Evolutionary conservation across 2,797 vertebrate genomes (phyloP).

Genomic region (Labroides dimidiatus): DNA sequence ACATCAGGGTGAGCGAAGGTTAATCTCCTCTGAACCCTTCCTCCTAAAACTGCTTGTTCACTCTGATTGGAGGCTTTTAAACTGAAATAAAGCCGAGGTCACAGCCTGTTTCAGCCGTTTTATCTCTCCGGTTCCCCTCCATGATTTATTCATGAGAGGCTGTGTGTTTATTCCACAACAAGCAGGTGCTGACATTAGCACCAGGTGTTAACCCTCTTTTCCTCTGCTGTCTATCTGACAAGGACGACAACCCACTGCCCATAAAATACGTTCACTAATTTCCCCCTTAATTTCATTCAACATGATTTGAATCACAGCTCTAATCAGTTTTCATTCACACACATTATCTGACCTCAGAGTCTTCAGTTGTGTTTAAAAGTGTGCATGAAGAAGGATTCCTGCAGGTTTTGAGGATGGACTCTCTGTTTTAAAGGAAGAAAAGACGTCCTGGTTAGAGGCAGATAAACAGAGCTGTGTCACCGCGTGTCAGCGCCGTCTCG

Average conservation of each 20-base stretch:
- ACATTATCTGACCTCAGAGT: too few species aligned
- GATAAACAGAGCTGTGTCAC: constrained; percentile 47
- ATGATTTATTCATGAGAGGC: constrained; percentile 59
- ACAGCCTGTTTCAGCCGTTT: constrained; percentile 27
- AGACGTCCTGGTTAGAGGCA: constrained; percentile 5
- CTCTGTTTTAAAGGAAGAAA: constrained; percentile 1
- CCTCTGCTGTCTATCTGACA: constrained; percentile 11
- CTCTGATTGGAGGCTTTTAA: constrained; percentile 49
- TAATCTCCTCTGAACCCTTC: constrained; percentile 47
- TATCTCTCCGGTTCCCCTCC: constrained; percentile 30
- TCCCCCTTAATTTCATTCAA: too few species aligned
- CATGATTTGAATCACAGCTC: too few species aligned
- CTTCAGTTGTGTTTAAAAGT: too few species aligned
- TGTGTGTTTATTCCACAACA: constrained; percentile 14
- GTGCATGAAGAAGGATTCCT: too few species aligned
- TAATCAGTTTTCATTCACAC: too few species aligned
- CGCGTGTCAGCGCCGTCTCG: neutral
- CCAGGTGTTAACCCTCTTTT: constrained; percentile 1
- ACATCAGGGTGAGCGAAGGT: constrained; percentile 26
- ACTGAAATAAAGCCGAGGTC: constrained; percentile 48
- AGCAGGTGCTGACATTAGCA: constrained; percentile 42
- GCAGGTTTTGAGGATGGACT: neutral
- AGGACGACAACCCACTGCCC: neutral
- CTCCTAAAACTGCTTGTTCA: constrained; percentile 42
- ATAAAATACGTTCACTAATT: too few species aligned